Base-by-base conservation (phyloP, 2,888 invertebrate species). In the Tromatobia lineatoria region DNA sequence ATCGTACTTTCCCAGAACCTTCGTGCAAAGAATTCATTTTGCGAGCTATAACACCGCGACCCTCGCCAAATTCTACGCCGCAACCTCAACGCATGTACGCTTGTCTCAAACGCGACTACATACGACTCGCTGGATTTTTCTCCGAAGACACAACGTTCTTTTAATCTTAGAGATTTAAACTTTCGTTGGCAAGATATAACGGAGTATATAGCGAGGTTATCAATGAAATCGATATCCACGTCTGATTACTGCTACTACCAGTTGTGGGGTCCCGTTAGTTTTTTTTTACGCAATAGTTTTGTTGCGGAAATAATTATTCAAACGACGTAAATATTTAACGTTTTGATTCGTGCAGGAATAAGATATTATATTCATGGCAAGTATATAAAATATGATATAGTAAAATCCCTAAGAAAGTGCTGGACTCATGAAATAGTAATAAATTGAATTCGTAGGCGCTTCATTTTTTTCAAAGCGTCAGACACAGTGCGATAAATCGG, bases 111-210 rank as follows among this genome's bases (percentile, higher is more conserved):
- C 95, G 95, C 54, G 96, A 96, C 70, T 96, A 96, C 85, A 96
- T 97, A 90, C 94, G 97, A 86, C 93, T 98, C 66, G 96, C 96
- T 77, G 97, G 97, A 4, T 97, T 97, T n/a, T 97, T 97, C 91
- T 96, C 97, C 0, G 96, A 96, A 88, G 97, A 97, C 91, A 96
- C 96, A 0, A 95, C 96, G 69, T 97, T 97, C 91, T 94, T 94
- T 89, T 95, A 93, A 93, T 38, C 13, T 47, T 25, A 7, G 7
- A 10, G n/a, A 34, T 7, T 34, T 0, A 0, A 18, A 18, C 0
- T 50, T n/a, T 18, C n/a, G 18, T 34, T 29, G n/a, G 34, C 29
- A 7, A 59, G n/a, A 7, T 61, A n/a, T 8, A 23, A 25, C n/a
- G 15, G 13, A 18, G 15, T 34, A 34, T n/a, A 34, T 54, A 23